phyloP scores from a whole-genome alignment of 2,797 vertebrate genomes.

The Lacerta viridis region DNA sequence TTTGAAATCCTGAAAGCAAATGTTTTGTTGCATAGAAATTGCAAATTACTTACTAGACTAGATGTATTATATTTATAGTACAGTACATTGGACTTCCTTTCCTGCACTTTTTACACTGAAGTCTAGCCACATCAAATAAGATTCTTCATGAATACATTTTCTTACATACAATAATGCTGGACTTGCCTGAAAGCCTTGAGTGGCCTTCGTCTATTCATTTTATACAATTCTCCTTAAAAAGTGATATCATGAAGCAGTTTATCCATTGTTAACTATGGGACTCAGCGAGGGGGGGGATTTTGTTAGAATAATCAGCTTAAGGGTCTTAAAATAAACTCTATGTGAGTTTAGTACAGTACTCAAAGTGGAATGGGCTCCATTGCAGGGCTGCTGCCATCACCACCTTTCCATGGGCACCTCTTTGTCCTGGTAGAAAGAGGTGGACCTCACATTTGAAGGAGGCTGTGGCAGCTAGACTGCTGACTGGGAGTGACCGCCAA shows the following conservation, averaged over 20 bases:
- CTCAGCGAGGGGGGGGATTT: not conserved
- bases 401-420: too few relatives aligned
- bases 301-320: not conserved
- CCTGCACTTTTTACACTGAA: not conserved
- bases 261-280: not conserved
- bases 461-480: too few relatives aligned
- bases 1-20: slow-evolving; percentile 33
- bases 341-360: not conserved
- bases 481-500: too few relatives aligned
- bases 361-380: not conserved
- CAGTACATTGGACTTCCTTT: not conserved
- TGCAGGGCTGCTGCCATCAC: too few relatives aligned
- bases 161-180: not conserved
- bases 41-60: slow-evolving; percentile 4
- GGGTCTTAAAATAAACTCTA: not conserved
- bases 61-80: slow-evolving; percentile 15
- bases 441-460: too few relatives aligned
- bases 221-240: not conserved
- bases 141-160: slow-evolving; percentile 38
- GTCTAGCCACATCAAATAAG: slow-evolving; percentile 6
- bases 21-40: slow-evolving; percentile 20
- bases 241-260: not conserved
- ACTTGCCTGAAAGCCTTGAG: not conserved
- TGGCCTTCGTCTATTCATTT: not conserved
- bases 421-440: too few relatives aligned